Conservation (phyloP, 2,113 vertebrate species). For the Neolamprologus brichardi region DNA sequence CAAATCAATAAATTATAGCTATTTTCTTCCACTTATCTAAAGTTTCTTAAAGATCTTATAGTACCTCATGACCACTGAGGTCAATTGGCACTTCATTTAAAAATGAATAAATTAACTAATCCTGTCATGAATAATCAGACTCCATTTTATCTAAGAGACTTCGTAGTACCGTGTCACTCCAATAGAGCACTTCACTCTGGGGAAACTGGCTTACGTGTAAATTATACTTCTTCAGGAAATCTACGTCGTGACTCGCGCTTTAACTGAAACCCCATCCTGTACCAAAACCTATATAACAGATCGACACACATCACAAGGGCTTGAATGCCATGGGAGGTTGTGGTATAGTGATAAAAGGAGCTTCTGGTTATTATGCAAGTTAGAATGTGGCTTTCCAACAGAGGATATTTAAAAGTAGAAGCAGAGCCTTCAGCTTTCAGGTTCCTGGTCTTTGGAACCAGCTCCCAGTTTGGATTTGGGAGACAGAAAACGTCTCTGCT, state of each 20-base stretch:
- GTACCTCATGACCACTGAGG: background rate
- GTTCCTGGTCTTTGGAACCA: background rate
- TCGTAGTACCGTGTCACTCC: background rate
- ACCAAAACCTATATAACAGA: background rate
- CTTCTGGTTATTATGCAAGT: background rate
- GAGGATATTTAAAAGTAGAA: background rate
- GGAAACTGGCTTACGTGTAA: background rate
- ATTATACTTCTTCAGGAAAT: background rate
- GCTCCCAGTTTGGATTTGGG: background rate
- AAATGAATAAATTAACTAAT: background rate
- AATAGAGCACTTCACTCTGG: background rate
- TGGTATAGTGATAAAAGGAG: background rate
- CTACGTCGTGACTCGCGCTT: rapidly evolving
- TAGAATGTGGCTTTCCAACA: background rate
- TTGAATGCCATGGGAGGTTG: background rate
- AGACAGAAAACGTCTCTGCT: background rate
- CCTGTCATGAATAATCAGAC: background rate
- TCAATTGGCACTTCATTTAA: background rate
- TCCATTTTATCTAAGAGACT: background rate
- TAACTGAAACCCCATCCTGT: background rate
- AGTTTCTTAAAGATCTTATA: background rate
- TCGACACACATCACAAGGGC: background rate
- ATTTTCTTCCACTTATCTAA: background rate
- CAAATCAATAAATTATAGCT: background rate
- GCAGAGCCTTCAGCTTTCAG: background rate